These are phyloP conservation scores for Ibycter americanus DNA, from an alignment of 2,797 vertebrate species.

Conservation along the genomic window DNA sequence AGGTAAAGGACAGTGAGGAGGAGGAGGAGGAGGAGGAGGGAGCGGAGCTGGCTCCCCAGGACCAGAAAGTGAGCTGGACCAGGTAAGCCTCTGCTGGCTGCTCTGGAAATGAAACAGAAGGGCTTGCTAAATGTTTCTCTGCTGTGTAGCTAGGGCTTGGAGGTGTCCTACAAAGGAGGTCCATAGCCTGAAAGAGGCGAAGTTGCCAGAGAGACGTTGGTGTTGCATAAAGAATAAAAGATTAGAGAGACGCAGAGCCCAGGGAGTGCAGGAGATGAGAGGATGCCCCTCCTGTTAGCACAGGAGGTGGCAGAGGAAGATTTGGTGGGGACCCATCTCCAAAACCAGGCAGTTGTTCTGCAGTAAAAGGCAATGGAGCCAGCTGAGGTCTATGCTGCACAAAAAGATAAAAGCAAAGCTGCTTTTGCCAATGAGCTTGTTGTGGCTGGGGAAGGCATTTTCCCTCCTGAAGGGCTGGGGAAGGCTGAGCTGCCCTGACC, in stretches of 20 bases:
- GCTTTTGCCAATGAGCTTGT: background rate
- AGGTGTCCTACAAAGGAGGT: background rate
- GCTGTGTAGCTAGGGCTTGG: background rate
- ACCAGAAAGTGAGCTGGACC: background rate
- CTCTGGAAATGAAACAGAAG: background rate
- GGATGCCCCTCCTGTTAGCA: rapidly evolving
- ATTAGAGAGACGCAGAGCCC: background rate
- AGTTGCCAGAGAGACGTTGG: background rate
- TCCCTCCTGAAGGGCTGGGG: background rate
- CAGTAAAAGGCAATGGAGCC: background rate
- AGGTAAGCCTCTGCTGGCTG: background rate
- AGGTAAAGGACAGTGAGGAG: background rate
- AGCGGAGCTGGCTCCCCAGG: background rate
- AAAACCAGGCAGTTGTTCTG: background rate
- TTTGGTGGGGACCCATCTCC: background rate
- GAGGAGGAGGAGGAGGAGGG: background rate
- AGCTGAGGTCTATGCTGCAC: background rate
- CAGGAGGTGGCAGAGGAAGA: background rate
- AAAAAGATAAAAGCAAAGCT: background rate
- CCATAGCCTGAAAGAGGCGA: background rate
- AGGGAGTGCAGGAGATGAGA: background rate
- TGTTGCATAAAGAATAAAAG: background rate
- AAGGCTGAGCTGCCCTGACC: background rate
- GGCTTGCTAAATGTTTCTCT: background rate
- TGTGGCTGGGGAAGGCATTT: background rate